These are phyloP conservation scores for Melinopterus prodromus DNA, from an alignment of 2,888 invertebrate species.

Conservation along the genomic window DNA sequence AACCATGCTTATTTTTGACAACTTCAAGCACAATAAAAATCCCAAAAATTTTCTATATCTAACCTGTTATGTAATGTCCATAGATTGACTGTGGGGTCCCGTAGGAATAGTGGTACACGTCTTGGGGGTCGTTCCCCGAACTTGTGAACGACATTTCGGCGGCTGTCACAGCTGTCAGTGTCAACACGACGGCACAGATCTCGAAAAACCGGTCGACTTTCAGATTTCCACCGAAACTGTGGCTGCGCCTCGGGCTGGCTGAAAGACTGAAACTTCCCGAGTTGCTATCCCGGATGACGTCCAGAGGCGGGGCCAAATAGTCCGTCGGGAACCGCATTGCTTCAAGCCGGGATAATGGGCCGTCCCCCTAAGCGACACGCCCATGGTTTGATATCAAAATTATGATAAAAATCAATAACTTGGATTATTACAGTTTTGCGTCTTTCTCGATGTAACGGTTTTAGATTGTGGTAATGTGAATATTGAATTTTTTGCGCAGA, in stretches of 20 bases:
- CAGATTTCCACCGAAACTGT: conserved; percentile 14
- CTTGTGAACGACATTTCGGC: conserved; percentile 52
- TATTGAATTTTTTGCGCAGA: too few relatives aligned
- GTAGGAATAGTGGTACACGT: conserved; percentile 54
- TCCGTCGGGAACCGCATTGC: conserved; percentile 36
- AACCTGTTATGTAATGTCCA: conserved; percentile 52
- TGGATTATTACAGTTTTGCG: background rate
- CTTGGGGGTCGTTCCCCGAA: conserved; percentile 52
- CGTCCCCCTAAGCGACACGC: conserved; percentile 37
- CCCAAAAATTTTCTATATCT: conserved; percentile 18
- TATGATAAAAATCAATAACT: conserved; percentile 34
- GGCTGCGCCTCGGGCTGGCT: conserved; percentile 23
- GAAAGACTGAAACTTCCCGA: conserved; percentile 30
- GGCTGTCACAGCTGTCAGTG: background rate
- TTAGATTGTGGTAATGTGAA: background rate
- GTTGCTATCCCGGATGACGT: conserved; percentile 24
- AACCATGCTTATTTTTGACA: too few relatives aligned
- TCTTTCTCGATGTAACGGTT: background rate
- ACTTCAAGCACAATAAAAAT: too few relatives aligned
- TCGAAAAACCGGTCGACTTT: background rate
- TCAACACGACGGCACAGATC: background rate
- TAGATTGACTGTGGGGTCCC: conserved; percentile 49
- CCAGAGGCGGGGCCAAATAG: conserved; percentile 37
- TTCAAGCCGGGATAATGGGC: conserved; percentile 39
- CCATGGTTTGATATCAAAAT: conserved; percentile 40